Evolutionary conservation across 2,113 vertebrate genomes (phyloP).

Genomic region (Hystrix brachyura): DNA sequence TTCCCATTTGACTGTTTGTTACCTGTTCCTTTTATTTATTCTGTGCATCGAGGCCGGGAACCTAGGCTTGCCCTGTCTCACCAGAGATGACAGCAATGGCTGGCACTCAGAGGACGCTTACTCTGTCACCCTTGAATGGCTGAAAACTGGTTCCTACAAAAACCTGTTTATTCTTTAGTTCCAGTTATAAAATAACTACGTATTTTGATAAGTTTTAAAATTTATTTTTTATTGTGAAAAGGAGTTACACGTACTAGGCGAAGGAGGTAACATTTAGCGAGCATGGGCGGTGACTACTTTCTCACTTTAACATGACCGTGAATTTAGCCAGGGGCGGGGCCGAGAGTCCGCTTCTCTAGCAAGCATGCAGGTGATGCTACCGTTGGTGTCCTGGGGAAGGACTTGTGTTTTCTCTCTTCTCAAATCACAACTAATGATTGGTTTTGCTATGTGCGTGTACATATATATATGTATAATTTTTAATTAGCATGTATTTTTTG

Average conservation of each 20-base stretch:
- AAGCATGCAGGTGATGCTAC: neutral
- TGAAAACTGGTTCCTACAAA: neutral
- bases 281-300: neutral
- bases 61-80: neutral
- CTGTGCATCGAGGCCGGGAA: neutral
- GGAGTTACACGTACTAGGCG: neutral
- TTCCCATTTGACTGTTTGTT: neutral
- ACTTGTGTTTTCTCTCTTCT: neutral
- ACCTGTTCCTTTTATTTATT: neutral
- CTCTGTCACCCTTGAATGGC: neutral
- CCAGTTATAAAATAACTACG: slow-evolving; percentile 4
- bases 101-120: neutral
- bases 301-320: neutral
- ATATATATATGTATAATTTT: neutral
- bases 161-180: neutral
- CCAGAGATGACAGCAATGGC: too few relatives aligned
- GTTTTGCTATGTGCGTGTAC: neutral
- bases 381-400: neutral
- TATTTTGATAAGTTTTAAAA: neutral
- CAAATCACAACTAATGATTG: neutral
- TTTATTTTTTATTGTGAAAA: neutral
- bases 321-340: too few relatives aligned
- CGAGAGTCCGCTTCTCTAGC: neutral
- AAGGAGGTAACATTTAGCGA: neutral
- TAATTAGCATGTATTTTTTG: neutral